Evolutionary conservation across 2,888 invertebrate genomes (phyloP), one percentile per base, ranked within the genome.

Genomic region (Ferrisia virgata): DNA sequence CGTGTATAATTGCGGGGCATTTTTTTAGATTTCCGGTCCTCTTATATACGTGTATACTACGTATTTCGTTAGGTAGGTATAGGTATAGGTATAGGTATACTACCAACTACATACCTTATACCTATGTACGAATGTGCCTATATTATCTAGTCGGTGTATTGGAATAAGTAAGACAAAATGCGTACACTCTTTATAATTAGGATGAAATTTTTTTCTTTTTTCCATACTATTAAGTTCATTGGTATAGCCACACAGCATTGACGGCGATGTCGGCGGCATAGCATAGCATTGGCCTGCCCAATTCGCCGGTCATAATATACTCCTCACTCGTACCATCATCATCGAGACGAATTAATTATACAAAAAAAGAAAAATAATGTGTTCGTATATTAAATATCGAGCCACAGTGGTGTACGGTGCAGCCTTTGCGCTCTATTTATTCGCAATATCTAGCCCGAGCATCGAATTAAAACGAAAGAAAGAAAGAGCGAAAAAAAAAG

Each of bases 1-100:
- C 64, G 64, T 28, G 64, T 64, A 64, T 64, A 64, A 64, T 64
- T 64, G 64, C 64, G 64, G 64, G 64, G 64, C 64, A 64, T 28
- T 53, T 53, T n/a, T 53, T 28, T 64, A 64, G 64, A 64, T 64
- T 64, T 64, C 64, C 64, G 64, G 64, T 64, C 64, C 28, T 64
- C 28, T 64, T 6, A n/a, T n/a, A n/a, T 25, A 43, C 5, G 43
- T 58, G 1, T 53, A 53, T 25, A 11, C 25, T 25, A 58, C 6
- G 9, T 15, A 64, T 53, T 53, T 53, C 53, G 53, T 53, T 28
- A 39, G 39, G 11, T 39, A 39, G 39, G 11, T 39, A 39, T 39
- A 39, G 11, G 5, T 39, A 39, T 39, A 39, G n/a, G n/a, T n/a
- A 39, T 39, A 39, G 39, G 11, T 39, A 8, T 39, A 39, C 39